Base-by-base conservation (phyloP, 2,113 vertebrate species). In the Oplegnathus fasciatus region DNA sequence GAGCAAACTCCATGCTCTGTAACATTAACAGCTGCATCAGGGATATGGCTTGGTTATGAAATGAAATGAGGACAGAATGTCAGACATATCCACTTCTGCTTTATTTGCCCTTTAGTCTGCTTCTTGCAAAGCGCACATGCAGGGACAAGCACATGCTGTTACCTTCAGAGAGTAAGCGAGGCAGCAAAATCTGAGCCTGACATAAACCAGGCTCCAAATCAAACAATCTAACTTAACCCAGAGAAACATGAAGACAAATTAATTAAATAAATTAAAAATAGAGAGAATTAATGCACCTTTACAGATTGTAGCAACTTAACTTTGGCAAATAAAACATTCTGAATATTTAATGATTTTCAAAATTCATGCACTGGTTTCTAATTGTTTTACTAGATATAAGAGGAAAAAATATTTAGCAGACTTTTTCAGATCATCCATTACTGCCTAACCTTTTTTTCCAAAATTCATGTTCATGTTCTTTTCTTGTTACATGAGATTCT, bases 21-120 rank as follows among this genome's bases (percentile, higher is more conserved):
- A 37, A 44, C 75, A 80, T 79, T 86, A 79, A 46, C 62, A 74
- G 86, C 82, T 50, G 48, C 73, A 81, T 68, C 76, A 55, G 71
- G 40, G 69, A 5, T 4, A 30, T 9, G 61, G 55, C 79, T 72
- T 55, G 46, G 28, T 79, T 80, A 58, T 83, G 65, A 83, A 79
- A 83, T 75, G 42, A 79, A 80, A 76, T 60, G 34, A 72, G 75
- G 75, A 81, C 64, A 78, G 62, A 64, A 50, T 55, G 84, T 75
- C 77, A 73, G 55, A 80, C 62, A 64, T 30, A 67, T 75, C 66
- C 72, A 86, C 57, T 70, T 70, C 54, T 73, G 65, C 40, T 82
- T 76, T 68, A 40, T 80, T 76, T 22, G 28, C 9, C 54, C 26
- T 30, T 68, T 61, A n/a, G 46, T 65, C 61, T 44, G 61, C 66